Evolutionary conservation across 2,797 vertebrate species (phyloP), one percentile per base, ranked within the genome.

Genomic region (Alcedo atthis): DNA sequence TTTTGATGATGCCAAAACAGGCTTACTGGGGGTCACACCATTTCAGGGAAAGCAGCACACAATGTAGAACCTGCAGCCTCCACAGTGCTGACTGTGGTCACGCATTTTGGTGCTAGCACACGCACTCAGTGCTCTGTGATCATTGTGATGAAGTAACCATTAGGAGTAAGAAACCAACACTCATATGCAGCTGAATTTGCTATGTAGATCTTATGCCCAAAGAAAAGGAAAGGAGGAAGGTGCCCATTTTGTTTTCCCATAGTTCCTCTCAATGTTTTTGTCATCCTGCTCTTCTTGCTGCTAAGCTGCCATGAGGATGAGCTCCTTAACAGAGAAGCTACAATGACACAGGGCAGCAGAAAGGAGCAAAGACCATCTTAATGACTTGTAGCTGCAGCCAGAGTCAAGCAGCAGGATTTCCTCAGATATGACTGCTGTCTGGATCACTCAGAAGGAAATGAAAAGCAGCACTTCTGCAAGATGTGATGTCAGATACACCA

Each of bases 391-490:
- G 46, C 32, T 69, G 43, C 74, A 81, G 66, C 54, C 9, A 2
- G 63, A 87, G 51, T 73, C 90, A 79, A 76, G 79, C 3, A 0
- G 67, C 82, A 86, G 74, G 83, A 85, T 93, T 93, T 92, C 91
- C 85, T 87, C 32, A 58, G 46, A 62, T 37, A 87, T 32, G 43
- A 26, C 16, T 78, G 51, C 74, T 90, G 69, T 86, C 70, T 91
- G 82, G 59, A 89, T 75, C 0, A 0, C 48, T 59, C 48, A 54
- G 26, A 81, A 80, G 77, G 87, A 87, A 89, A 89, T 79, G 66
- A 85, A 93, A 92, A 91, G 67, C 51, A 73, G 69, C 0, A 0
- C 33, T 83, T 57, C 55, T 49, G 37, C 42, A 83, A 85, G 89
- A 93, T 69, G 61, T 3, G 32, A 43, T 43, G 28, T 42, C 40